Evolutionary conservation across 2,888 invertebrate species (phyloP).

Genomic region (Sinelater perroti): DNA sequence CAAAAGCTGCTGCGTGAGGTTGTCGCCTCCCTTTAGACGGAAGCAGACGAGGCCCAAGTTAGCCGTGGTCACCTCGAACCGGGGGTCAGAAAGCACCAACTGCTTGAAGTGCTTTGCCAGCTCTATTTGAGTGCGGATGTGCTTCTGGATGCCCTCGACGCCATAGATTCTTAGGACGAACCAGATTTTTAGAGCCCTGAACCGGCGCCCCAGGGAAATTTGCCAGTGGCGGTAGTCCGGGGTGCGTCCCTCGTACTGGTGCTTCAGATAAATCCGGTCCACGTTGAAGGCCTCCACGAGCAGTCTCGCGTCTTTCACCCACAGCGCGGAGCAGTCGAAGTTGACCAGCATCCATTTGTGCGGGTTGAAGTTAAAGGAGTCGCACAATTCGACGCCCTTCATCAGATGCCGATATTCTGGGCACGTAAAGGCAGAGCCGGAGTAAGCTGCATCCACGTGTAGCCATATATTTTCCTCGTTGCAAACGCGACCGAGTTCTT

Average conservation of each 20-base stretch:
- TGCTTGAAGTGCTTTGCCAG: constrained; percentile 89
- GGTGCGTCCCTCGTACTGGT: constrained; percentile 87
- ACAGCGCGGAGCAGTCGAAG: constrained; percentile 98
- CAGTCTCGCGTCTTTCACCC: constrained; percentile 89
- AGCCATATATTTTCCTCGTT: constrained; percentile 80
- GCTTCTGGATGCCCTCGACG: constrained; percentile 83
- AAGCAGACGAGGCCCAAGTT: constrained; percentile 98
- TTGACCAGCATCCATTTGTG: constrained; percentile 99
- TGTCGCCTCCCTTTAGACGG: constrained; percentile 86
- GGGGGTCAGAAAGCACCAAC: constrained; percentile 75
- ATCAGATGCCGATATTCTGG: constrained; percentile 93
- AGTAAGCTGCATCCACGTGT: constrained; percentile 97
- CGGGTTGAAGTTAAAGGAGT: constrained; percentile 98
- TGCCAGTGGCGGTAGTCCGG: constrained; percentile 98
- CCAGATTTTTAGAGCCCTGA: constrained; percentile 93
- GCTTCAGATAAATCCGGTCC: constrained; percentile 95
- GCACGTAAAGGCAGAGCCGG: constrained; percentile 95
- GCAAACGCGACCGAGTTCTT: constrained; percentile 90
- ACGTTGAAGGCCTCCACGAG: constrained; percentile 96
- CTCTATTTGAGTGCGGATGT: constrained; percentile 85
- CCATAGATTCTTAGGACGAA: constrained; percentile 93
- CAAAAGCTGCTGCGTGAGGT: constrained; percentile 80
- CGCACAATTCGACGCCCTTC: constrained; percentile 87
- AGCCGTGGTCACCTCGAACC: constrained; percentile 90
- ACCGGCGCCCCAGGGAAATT: constrained; percentile 92